Evolutionary conservation across 2,113 vertebrate species (phyloP).

Genomic region (Leptosomus discolor): DNA sequence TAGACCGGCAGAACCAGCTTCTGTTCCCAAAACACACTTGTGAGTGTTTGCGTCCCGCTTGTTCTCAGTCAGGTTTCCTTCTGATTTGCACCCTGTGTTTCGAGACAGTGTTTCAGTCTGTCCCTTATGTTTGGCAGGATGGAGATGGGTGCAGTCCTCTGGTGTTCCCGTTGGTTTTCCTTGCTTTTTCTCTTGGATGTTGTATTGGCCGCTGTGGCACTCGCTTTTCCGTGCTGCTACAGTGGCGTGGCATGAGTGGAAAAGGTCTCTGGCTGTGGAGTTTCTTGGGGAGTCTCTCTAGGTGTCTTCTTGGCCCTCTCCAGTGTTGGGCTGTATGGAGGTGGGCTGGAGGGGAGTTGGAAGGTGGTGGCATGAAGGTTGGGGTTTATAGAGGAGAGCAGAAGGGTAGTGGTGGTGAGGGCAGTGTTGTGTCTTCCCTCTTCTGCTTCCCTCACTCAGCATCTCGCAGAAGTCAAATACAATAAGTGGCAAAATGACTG

Average conservation of each 20-base stretch:
- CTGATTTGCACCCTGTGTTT: too few species aligned
- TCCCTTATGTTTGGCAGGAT: background rate
- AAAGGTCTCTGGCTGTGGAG: background rate
- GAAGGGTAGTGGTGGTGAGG: background rate
- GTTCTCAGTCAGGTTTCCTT: background rate
- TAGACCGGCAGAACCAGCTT: background rate
- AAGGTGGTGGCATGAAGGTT: background rate
- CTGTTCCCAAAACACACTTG: background rate
- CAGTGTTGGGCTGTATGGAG: fast-evolving
- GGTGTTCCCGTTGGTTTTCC: background rate
- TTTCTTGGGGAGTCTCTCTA: background rate
- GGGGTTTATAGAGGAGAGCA: fast-evolving
- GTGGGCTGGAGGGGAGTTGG: background rate
- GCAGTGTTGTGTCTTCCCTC: background rate
- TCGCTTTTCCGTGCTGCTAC: too few species aligned
- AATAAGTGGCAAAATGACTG: fast-evolving
- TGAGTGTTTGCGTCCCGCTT: background rate
- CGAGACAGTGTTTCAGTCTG: background rate
- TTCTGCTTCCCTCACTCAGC: fast-evolving
- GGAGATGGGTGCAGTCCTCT: too few species aligned
- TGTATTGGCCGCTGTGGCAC: fast-evolving
- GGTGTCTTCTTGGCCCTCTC: background rate
- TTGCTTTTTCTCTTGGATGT: background rate
- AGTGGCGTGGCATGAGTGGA: background rate
- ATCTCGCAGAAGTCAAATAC: fast-evolving